Conservation (phyloP, 2,888 invertebrate species). For the Andrena praecox region DNA sequence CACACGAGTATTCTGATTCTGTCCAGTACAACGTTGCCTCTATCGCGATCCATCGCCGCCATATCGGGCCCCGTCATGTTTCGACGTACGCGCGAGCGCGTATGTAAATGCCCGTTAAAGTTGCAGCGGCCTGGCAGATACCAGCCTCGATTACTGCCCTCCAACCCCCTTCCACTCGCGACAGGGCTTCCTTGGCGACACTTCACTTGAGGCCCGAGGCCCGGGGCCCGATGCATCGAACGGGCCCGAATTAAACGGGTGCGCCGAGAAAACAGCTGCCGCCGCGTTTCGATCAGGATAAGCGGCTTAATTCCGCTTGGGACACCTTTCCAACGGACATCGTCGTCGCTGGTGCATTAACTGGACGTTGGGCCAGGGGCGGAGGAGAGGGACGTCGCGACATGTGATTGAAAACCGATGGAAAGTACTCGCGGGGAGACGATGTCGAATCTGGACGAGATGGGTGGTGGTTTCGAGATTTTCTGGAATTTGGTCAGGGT, state of each 20-base stretch:
- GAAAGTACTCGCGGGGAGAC: background rate
- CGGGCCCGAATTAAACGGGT: constrained; percentile 69
- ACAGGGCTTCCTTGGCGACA: constrained; percentile 55
- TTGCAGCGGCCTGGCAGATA: constrained; percentile 60
- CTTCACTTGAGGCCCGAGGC: constrained; percentile 52
- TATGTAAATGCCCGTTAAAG: constrained; percentile 51
- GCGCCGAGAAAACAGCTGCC: constrained; percentile 68
- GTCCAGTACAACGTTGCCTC: constrained; percentile 33
- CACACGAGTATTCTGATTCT: constrained; percentile 29
- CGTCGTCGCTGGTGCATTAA: constrained; percentile 43
- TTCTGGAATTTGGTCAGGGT: too few species aligned
- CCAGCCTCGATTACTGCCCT: constrained; percentile 57
- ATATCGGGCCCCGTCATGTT: constrained; percentile 42
- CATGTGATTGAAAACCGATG: constrained; percentile 8
- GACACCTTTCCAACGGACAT: constrained; percentile 67
- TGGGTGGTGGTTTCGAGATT: too few species aligned
- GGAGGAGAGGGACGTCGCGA: constrained; percentile 4
- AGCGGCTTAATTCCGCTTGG: constrained; percentile 68
- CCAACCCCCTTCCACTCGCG: constrained; percentile 19
- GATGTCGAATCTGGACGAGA: too few species aligned
- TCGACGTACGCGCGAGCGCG: constrained; percentile 32
- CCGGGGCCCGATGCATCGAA: constrained; percentile 62
- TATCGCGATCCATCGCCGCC: constrained; percentile 37
- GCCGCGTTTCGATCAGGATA: constrained; percentile 67
- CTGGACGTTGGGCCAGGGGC: constrained; percentile 25